Evolutionary conservation across 2,113 vertebrate species (phyloP).

Genomic region (Neogobius melanostomus): DNA sequence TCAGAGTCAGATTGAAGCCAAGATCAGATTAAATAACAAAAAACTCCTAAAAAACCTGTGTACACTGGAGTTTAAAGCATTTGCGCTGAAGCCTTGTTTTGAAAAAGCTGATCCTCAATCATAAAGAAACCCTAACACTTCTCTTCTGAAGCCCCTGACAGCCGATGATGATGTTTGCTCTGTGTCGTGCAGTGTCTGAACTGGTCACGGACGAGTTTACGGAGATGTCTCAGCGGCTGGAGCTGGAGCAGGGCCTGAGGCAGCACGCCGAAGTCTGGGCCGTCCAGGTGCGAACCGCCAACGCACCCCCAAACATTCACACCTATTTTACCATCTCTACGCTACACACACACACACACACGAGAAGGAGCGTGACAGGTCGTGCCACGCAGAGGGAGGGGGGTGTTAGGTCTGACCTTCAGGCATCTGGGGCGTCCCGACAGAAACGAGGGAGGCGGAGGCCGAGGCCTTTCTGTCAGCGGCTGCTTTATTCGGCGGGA

Average conservation of each 20-base stretch:
- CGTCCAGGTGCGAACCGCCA: conserved; percentile 73
- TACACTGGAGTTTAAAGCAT: neutral
- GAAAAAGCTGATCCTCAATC: neutral
- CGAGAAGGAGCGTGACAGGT: conserved; percentile 50
- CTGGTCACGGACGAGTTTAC: conserved; percentile 77
- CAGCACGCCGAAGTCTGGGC: conserved; percentile 78
- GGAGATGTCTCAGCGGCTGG: conserved; percentile 75
- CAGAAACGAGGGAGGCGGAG: neutral
- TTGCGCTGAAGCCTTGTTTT: neutral
- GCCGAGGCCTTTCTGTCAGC: conserved; percentile 13
- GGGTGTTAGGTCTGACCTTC: conserved; percentile 58
- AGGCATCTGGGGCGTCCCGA: conserved; percentile 21
- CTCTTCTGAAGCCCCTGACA: neutral
- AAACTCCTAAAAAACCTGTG: too few relatives aligned
- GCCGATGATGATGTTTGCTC: conserved; percentile 3
- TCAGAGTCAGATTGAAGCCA: too few relatives aligned
- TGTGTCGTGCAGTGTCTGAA: conserved; percentile 71
- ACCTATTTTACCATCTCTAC: conserved; percentile 31
- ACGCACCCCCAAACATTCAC: conserved; percentile 41
- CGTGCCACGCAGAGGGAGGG: conserved; percentile 45
- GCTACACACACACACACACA: neutral
- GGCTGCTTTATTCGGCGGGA: conserved; percentile 45
- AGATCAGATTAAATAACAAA: too few relatives aligned
- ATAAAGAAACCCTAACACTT: neutral
- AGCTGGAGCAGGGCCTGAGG: conserved; percentile 79